Base-by-base conservation (phyloP, 2,113 vertebrate genomes). In the Seriola dumerili region DNA sequence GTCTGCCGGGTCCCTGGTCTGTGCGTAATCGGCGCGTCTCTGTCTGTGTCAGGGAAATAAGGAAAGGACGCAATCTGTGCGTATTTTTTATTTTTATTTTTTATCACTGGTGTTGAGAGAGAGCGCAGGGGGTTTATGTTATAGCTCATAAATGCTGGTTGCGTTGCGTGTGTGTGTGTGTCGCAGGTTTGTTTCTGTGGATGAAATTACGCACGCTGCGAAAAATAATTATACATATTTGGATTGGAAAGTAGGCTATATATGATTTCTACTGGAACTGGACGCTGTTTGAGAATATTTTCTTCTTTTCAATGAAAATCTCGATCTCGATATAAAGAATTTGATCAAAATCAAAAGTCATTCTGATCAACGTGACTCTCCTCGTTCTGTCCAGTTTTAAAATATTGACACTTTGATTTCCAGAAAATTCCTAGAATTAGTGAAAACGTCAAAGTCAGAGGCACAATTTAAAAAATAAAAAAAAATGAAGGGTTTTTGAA, bases 1-100 rank as follows among this genome's bases (percentile, higher is more conserved):
- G 8, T 55, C 40, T 5, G 44, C 44, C 21, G 6, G 23, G 25
- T 25, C 6, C 8, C 23, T 1, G 25, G 9, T 55, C 52, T 12
- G 69, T 74, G 88, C 86, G 88, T 54, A 79, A 40, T 40, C 54
- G 21, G 69, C 29, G 72, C 58, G 58, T 61, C 46, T 14, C 17
- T 17, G 65, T 19, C n/a, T 0, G 19, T 11, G n/a, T 19, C 14
- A 8, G 72, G 36, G 34, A 21, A n/a, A n/a, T 5, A 4, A 40
- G 38, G 14, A 46, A 4, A 48, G 38, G 14, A 38, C 36, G 52
- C 50, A 23, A 4, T 21, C 42, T 71, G 76, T 2, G 69, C 68
- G 50, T n/a, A 1, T 38, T 8, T 42, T 8, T 42, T 42, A 0
- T 11, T 42, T 42, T 57, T n/a, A n/a, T n/a, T 48, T 50, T 42